These are phyloP conservation scores for Poecilia picta DNA, from an alignment of 2,797 vertebrate species.

Conservation along the genomic window DNA sequence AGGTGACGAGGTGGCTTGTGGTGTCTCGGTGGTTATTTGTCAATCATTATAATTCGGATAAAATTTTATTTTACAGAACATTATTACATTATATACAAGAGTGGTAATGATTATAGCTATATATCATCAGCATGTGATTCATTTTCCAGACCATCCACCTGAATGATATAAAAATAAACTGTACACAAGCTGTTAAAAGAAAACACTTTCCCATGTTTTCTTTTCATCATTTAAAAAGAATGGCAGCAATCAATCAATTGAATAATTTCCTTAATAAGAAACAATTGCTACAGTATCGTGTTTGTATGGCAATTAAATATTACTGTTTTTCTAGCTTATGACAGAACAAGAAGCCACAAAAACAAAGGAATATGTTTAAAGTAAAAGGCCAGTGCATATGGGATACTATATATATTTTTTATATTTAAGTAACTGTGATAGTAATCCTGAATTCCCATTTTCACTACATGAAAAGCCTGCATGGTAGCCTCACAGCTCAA, in stretches of 20 bases:
- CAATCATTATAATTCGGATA: conserved; percentile 75
- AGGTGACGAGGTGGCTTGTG: conserved; percentile 68
- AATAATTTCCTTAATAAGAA: conserved; percentile 86
- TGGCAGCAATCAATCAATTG: conserved; percentile 85
- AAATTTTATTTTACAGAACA: conserved; percentile 86
- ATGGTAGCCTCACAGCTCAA: conserved; percentile 61
- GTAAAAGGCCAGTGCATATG: conserved; percentile 79
- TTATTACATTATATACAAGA: conserved; percentile 89
- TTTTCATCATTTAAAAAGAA: conserved; percentile 85
- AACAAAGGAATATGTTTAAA: conserved; percentile 76
- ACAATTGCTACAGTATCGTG: conserved; percentile 90
- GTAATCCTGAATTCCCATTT: conserved; percentile 71
- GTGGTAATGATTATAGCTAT: conserved; percentile 82
- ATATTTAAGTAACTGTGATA: conserved; percentile 61
- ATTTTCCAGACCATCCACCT: conserved; percentile 82
- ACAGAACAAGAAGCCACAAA: conserved; percentile 80
- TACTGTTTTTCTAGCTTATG: conserved; percentile 82
- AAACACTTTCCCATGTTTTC: conserved; percentile 81
- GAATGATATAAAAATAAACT: conserved; percentile 91
- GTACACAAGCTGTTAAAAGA: conserved; percentile 89
- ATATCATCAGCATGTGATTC: conserved; percentile 78
- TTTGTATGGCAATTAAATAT: conserved; percentile 89
- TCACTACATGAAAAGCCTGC: conserved; percentile 59
- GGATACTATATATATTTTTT: conserved; percentile 60
- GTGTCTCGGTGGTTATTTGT: conserved; percentile 75